Base-by-base conservation (phyloP, 2,113 vertebrate species). In the Zonotrichia leucophrys region DNA sequence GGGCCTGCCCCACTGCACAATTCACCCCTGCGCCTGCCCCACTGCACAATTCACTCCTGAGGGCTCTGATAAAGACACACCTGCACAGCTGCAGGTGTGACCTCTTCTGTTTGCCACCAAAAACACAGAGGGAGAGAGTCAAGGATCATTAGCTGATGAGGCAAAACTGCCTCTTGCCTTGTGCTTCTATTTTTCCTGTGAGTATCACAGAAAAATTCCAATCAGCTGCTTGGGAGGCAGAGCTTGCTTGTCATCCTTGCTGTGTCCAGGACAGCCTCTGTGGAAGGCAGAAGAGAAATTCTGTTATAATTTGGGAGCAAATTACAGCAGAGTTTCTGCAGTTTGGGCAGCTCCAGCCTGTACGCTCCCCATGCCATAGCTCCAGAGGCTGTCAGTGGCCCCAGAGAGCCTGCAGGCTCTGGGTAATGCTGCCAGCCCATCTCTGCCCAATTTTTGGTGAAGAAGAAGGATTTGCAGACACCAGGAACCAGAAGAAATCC, bases 61-160 rank as follows among this genome's bases (percentile, higher is more conserved):
- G 56, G 74, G 5, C 55, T 64, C 52, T 83, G 70, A 93, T 78
- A 94, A 74, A 93, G 74, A 80, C 60, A 18, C 74, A 41, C 53
- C 89, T 56, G 21, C 92, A 58, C 77, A 25, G 69, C 83, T 96
- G 92, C 46, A 60, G 64, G 21, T 92, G 70, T 95, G 96, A 95
- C 63, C 76, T 97, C 92, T 90, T 86, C 60, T 90, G 80, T 59
- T 91, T 83, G 72, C 82, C 59, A 60, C 91, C 91, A 28, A 75
- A 92, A 80, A 76, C 89, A 91, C 94, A 94, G 88, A 96, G 92
- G 8, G 12, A 31, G 9, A 24, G 89, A 87, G 92, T 82, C 94
- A 94, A 75, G 91, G 94, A 94, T 94, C 96, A 95, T 91, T 90
- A 92, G 87, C 82, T 96, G 94, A 83, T 19, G 11, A 90, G 79